Base-by-base conservation (phyloP, 2,888 invertebrate species). In the Merodon equestris region DNA sequence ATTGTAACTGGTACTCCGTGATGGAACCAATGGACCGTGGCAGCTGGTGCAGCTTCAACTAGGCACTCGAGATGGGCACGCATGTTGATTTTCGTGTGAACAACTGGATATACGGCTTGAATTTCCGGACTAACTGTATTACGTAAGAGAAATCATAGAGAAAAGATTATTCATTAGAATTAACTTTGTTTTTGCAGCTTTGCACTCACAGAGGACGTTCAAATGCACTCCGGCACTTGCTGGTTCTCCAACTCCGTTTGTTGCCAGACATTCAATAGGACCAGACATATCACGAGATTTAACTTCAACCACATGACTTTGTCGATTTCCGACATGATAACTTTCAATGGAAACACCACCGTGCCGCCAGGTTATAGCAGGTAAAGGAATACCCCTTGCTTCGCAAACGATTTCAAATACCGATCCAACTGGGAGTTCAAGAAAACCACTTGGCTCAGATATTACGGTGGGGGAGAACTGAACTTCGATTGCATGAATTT, bases 401-500 rank as follows among this genome's bases (percentile, higher is more conserved):
- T 92, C 91, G 84, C 96, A 96, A 0, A 92, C 92, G 84, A 96
- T 93, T 84, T 93, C 92, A 18, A 95, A 94, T 84, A 92, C 92
- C 34, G 95, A 93, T 0, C 94, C 94, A 53, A 95, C 91, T 60
- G 91, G 91, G 0, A 95, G 93, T 86, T 95, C 94, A 13, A 95
- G 85, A 81, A 92, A 91, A 0, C 95, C 95, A 13, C 91, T 91
- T 10, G 92, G 92, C 0, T 95, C 94, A 0, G 93, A 92, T 44
- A 89, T 89, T 2, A 95, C 91, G 2, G 91, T 91, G 0, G 96
- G 94, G 0, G 95, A 91, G 87, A 93, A 93, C 86, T 94, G 91
- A 1, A 95, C 95, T 91, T 94, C 93, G 82, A 95, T 94, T 15
- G 93, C 91, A 85, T 95, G 94, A 1, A 91, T 90, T 87, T 95